A percentile compares a stretch with the other conserved stretches of the same genome.
These are phyloP conservation scores for Ginglymostoma cirratum DNA, from an alignment of 2,113 vertebrate genomes.

Conservation along the genomic window DNA sequence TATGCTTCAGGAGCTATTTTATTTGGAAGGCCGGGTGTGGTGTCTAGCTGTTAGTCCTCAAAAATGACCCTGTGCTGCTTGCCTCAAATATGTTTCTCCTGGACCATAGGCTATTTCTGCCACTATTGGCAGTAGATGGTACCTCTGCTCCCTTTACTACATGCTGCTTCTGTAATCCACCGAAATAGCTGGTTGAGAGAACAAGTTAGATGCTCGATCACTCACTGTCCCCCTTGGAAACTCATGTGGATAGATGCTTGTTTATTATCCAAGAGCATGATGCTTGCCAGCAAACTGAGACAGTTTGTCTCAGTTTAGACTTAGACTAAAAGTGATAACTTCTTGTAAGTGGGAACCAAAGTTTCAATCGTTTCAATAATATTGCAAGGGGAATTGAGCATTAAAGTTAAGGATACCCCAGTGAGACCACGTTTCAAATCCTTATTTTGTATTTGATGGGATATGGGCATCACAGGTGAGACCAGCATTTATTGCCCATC, in stretches of 20 bases:
- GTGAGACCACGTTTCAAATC: too few relatives aligned
- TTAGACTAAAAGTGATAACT: background rate
- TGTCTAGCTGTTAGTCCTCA: background rate
- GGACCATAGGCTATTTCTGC: background rate
- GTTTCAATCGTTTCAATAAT: background rate
- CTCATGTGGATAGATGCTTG: background rate
- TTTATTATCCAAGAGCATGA: background rate
- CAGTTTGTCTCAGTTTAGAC: background rate
- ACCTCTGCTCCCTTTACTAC: background rate
- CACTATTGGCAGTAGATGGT: background rate
- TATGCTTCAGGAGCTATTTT: background rate
- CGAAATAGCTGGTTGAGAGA: background rate
- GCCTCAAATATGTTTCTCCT: background rate
- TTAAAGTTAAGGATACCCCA: too few relatives aligned
- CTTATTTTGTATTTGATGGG: too few relatives aligned
- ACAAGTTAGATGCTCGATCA: background rate
- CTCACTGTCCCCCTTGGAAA: background rate
- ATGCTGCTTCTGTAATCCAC: background rate
- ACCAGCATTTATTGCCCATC: too few relatives aligned
- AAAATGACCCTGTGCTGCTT: background rate
- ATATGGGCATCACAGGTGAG: too few relatives aligned
- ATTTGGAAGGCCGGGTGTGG: background rate
- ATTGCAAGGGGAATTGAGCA: too few relatives aligned
- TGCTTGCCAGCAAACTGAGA: background rate
- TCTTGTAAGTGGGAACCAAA: background rate